Base-by-base conservation (phyloP, 2,797 vertebrate species). In the Gobio occitaniae region DNA sequence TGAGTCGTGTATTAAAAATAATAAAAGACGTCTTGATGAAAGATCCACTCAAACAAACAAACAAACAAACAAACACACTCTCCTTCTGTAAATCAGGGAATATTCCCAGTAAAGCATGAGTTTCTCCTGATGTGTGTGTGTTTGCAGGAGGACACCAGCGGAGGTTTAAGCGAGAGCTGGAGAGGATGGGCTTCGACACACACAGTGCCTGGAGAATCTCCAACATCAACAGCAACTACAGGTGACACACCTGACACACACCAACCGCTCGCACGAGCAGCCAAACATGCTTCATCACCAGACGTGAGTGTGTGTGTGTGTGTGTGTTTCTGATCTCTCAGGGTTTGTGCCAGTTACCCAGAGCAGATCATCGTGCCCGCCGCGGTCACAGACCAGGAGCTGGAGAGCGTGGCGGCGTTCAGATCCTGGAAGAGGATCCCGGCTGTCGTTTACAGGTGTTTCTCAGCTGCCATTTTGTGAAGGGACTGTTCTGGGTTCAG, bases 401-500 rank as follows among this genome's bases (percentile, higher is more conserved):
- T 99, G 84, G 98, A 99, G 90, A 99, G 97, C 2, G 98, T 99
- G 91, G 96, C 97, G 0, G 95, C 96, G 85, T 99, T 99, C 93
- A 96, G 98, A 63, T 98, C 98, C 82, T 99, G 97, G 98, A 99
- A 99, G 89, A 97, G 98, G 89, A 97, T 99, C 94, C 98, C 98
- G 36, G 95, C 96, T 2, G 98, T 99, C 41, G 95, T 99, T 90
- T 99, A 98, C 91, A 97, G 98, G 98, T 99, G 85, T 91, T 93
- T 71, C 56, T 71, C 15, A 21, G 10, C 66, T 9, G 29, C 5
- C 17, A 1, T 21, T 76, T 21, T 4, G 12, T 15, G 21, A 9
- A 59, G 32, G 71, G 16, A 52, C 47, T 74, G 15, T 74, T 52
- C 48, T 54, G 29, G 70, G 6, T 50, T 48, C 44, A 72, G 44